Evolutionary conservation across 2,113 vertebrate species (phyloP).

Genomic region (Laticauda colubrina): DNA sequence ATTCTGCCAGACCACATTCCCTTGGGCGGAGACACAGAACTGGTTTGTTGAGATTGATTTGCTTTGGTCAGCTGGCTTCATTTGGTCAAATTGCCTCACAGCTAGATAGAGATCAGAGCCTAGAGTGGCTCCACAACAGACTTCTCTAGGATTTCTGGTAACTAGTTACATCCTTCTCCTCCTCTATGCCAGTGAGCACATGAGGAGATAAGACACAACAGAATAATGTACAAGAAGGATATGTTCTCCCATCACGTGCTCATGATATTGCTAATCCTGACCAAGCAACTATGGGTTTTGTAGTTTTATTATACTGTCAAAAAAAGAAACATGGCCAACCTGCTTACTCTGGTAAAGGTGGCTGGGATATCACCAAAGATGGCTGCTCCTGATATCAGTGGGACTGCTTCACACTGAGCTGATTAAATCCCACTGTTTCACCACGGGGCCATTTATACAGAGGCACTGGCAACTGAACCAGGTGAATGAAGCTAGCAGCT

Average conservation of each 20-base stretch:
- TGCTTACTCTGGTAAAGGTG: background rate
- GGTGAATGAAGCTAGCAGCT: background rate
- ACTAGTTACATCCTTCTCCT: background rate
- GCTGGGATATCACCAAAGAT: background rate
- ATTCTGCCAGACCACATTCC: background rate
- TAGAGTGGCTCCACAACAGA: background rate
- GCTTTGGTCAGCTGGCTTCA: background rate
- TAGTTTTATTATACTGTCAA: background rate
- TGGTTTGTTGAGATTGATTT: background rate
- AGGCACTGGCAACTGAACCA: background rate
- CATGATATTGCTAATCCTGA: background rate
- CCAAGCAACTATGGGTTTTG: background rate
- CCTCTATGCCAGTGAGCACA: background rate
- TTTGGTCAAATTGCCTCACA: background rate
- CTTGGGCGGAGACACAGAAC: background rate
- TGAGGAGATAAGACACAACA: background rate
- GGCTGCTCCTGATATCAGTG: background rate
- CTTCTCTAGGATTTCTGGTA: background rate
- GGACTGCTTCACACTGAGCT: background rate
- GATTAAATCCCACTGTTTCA: background rate
- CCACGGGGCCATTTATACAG: background rate
- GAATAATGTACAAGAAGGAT: background rate
- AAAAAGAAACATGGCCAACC: background rate
- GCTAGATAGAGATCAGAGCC: background rate
- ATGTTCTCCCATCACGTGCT: background rate